Conservation (phyloP, 2,797 vertebrate species). For the Pampus argenteus region DNA sequence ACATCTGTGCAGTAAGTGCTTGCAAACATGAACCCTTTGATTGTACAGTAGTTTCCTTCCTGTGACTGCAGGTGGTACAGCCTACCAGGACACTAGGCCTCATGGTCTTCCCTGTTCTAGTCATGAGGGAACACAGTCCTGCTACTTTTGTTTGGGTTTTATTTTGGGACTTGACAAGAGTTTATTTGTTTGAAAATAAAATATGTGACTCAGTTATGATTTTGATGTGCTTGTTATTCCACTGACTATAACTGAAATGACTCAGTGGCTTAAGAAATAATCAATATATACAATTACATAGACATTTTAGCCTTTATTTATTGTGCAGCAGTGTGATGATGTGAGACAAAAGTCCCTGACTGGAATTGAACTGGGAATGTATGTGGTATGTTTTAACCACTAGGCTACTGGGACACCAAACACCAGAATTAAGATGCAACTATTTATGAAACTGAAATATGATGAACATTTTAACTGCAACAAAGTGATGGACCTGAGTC, state of each 20-base stretch:
- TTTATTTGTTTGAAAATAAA: slow-evolving; percentile 91
- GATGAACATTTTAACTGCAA: slow-evolving; percentile 24
- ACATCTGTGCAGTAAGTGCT: slow-evolving; percentile 87
- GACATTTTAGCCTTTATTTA: slow-evolving; percentile 20
- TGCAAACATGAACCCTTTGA: slow-evolving; percentile 87
- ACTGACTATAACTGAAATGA: slow-evolving; percentile 23
- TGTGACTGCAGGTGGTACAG: slow-evolving; percentile 83
- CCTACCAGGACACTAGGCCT: slow-evolving; percentile 82
- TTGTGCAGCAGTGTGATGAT: not conserved
- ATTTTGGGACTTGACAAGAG: slow-evolving; percentile 88
- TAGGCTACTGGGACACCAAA: not conserved
- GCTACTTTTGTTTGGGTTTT: slow-evolving; percentile 80
- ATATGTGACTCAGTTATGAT: slow-evolving; percentile 89
- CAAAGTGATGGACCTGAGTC: not conserved
- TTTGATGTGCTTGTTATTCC: slow-evolving; percentile 81
- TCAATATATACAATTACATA: not conserved
- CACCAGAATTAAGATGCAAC: not conserved
- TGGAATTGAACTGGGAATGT: not conserved
- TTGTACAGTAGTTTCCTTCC: slow-evolving; percentile 88
- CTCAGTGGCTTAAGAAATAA: slow-evolving; percentile 21
- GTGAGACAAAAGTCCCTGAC: not conserved
- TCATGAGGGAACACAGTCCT: slow-evolving; percentile 84
- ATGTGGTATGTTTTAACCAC: not conserved
- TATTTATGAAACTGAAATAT: slow-evolving; percentile 13
- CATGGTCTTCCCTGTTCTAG: slow-evolving; percentile 84